These are phyloP conservation scores for Odocoileus virginianus DNA, from an alignment of 2,113 vertebrate genomes.

Conservation along the genomic window DNA sequence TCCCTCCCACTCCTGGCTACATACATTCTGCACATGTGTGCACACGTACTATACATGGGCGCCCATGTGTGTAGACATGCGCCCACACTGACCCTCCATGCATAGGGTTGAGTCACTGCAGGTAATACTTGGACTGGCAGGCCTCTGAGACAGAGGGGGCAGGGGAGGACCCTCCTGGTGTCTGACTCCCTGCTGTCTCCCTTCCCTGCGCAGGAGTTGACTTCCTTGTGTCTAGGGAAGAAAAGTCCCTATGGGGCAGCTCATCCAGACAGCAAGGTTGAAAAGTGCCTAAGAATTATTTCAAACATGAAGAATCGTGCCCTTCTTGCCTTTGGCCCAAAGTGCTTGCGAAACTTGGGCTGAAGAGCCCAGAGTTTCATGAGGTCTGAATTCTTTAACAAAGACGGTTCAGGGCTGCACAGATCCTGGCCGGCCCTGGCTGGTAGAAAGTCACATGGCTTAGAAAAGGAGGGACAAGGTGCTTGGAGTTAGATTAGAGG, in stretches of 20 bases:
- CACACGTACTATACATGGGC: constrained; percentile 20
- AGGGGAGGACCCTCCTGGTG: neutral
- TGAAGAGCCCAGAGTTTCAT: neutral
- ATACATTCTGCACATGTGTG: neutral
- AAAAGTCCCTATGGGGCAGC: constrained; percentile 15
- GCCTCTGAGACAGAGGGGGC: neutral
- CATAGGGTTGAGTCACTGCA: constrained; percentile 41
- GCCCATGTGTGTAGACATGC: constrained; percentile 72
- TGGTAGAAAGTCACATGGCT: neutral
- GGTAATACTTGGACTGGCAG: constrained; percentile 61
- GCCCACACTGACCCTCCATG: constrained; percentile 70
- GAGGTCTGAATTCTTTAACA: constrained; percentile 10
- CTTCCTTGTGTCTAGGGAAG: constrained; percentile 51
- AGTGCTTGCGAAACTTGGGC: constrained; percentile 44
- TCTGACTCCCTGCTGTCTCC: neutral
- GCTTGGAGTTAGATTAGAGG: neutral
- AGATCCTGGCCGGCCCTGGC: neutral
- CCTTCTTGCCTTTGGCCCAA: constrained; percentile 52
- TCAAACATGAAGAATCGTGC: neutral
- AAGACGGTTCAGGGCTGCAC: neutral
- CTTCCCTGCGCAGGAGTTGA: neutral
- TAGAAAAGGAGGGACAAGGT: neutral
- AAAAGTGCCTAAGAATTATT: constrained; percentile 57
- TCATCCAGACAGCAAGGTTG: constrained; percentile 49
- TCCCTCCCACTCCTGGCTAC: constrained; percentile 24